Conservation (phyloP, 1,140 invertebrate species). For the Pogonus chalceus region DNA sequence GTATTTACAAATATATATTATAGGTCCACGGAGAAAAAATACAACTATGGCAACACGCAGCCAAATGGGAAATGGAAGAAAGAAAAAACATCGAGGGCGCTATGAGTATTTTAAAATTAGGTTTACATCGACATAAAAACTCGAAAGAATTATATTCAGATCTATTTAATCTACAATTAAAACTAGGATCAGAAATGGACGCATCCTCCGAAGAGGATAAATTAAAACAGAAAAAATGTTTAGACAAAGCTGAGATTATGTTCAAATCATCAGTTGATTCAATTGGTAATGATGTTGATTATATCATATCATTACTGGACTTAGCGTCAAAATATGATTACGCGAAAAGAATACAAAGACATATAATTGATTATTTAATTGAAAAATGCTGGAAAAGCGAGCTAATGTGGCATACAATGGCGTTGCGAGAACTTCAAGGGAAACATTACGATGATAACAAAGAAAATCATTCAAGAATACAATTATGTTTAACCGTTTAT, state of each 20-base stretch:
- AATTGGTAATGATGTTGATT: conserved; percentile 11
- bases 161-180: conserved; percentile 34
- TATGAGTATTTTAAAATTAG: conserved; percentile 52
- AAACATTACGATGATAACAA: conserved; percentile 14
- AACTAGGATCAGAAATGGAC: not conserved
- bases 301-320: conserved; percentile 14
- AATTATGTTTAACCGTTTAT: conserved; percentile 11
- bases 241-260: not conserved
- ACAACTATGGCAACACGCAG: conserved; percentile 61
- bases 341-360: conserved; percentile 33
- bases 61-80: conserved; percentile 63
- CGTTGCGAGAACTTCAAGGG: conserved; percentile 38
- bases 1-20: too few relatives aligned
- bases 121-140: conserved; percentile 53
- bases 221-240: not conserved
- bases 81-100: conserved; percentile 54
- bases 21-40: conserved; percentile 61
- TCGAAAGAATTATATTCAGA: conserved; percentile 51
- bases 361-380: conserved; percentile 22
- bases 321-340: conserved; percentile 32
- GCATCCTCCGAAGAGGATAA: not conserved
- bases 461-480: conserved; percentile 2
- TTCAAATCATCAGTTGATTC: conserved; percentile 8
- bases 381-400: conserved; percentile 37
- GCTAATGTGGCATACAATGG: conserved; percentile 47